A percentile compares a stretch with the other conserved stretches of the same genome.
These are phyloP conservation scores for Leucosticte australis DNA, from an alignment of 2,113 vertebrate genomes.

Conservation along the genomic window DNA sequence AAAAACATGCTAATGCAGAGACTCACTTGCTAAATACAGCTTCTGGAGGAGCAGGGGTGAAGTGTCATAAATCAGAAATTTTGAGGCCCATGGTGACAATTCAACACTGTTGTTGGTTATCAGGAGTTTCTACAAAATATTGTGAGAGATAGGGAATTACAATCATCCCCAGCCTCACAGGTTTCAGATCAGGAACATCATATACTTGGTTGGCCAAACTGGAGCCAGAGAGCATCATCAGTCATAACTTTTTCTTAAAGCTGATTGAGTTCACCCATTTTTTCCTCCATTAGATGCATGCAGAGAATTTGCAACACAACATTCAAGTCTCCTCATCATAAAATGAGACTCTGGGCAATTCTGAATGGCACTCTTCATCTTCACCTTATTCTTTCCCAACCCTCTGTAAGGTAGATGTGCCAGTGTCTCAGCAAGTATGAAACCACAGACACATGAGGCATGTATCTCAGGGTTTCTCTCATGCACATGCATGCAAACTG, in stretches of 20 bases:
- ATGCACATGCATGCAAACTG: not conserved
- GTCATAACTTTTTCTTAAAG: not conserved
- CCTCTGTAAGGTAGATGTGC: not conserved
- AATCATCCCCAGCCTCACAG: not conserved
- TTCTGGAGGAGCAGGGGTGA: not conserved
- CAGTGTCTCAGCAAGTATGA: not conserved
- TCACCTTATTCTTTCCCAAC: not conserved
- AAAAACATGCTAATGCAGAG: not conserved
- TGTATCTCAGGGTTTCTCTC: fast-evolving
- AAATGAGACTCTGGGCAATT: not conserved
- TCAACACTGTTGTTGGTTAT: not conserved
- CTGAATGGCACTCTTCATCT: not conserved
- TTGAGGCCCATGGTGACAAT: not conserved
- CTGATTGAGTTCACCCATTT: not conserved
- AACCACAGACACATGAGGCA: not conserved
- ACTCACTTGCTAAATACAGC: not conserved
- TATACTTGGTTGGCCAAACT: not conserved
- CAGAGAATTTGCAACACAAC: not conserved
- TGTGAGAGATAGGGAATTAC: not conserved
- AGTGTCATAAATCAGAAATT: not conserved
- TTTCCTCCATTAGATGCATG: not conserved
- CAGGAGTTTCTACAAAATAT: not conserved
- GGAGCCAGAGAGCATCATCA: not conserved
- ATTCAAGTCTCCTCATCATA: not conserved
- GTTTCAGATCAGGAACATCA: not conserved